A percentile compares a stretch with the other conserved stretches of the same genome.
These are phyloP conservation scores for Agrochola litura DNA, from an alignment of 2,888 invertebrate species.

Conservation along the genomic window DNA sequence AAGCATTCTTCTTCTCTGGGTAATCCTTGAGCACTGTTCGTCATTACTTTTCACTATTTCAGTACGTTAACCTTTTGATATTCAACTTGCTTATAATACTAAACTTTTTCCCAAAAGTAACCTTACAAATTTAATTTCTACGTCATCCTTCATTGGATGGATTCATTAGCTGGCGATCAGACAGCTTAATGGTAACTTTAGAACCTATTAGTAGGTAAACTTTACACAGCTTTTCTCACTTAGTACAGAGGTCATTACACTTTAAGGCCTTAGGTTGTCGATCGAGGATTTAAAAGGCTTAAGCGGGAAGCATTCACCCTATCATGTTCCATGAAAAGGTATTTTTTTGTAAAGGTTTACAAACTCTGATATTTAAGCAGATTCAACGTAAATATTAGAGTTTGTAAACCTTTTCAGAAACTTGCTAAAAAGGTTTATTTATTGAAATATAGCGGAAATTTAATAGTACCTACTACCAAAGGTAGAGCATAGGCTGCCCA, in stretches of 20 bases:
- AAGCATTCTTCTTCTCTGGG: too few relatives aligned
- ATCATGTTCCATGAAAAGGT: slow-evolving; percentile 18
- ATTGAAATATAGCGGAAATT: neutral
- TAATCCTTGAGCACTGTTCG: too few relatives aligned
- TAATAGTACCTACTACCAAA: neutral
- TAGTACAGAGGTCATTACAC: slow-evolving; percentile 35
- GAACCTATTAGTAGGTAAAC: slow-evolving; percentile 29
- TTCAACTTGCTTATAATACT: neutral
- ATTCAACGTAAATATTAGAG: too few relatives aligned
- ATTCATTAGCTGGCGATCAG: slow-evolving; percentile 28
- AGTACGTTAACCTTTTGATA: slow-evolving; percentile 17
- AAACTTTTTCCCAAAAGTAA: slow-evolving; percentile 2
- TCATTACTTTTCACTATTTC: too few relatives aligned
- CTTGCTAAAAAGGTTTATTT: slow-evolving; percentile 12
- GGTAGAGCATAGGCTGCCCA: neutral
- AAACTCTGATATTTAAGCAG: slow-evolving; percentile 22
- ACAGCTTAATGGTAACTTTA: slow-evolving; percentile 45
- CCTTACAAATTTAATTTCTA: slow-evolving; percentile 35
- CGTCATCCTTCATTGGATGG: slow-evolving; percentile 31
- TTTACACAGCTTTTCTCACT: slow-evolving; percentile 26
- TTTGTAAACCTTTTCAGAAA: neutral
- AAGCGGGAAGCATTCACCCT: slow-evolving; percentile 44
- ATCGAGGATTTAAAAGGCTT: slow-evolving; percentile 41
- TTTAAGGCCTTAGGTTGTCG: slow-evolving; percentile 24
- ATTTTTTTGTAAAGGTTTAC: slow-evolving; percentile 8